Evolutionary conservation across 2,113 vertebrate genomes (phyloP).

Genomic region (Malurus melanocephalus): DNA sequence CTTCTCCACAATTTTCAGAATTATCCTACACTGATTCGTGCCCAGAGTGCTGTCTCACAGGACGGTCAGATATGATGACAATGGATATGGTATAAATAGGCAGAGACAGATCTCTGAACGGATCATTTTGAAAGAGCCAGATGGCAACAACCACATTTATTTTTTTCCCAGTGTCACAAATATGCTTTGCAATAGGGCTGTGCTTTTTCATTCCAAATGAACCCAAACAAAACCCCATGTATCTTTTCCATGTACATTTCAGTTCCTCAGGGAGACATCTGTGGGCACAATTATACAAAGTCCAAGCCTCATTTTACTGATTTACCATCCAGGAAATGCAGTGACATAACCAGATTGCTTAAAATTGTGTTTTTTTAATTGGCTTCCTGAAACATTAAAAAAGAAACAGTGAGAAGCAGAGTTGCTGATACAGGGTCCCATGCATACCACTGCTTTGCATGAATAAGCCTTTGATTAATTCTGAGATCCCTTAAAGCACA

Average conservation of each 20-base stretch:
- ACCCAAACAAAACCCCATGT: conserved; percentile 14
- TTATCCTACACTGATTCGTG: not conserved
- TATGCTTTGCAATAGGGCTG: conserved; percentile 8
- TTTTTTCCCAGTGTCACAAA: conserved; percentile 17
- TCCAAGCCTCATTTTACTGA: conserved; percentile 38
- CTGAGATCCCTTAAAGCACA: not conserved
- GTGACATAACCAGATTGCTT: conserved; percentile 50
- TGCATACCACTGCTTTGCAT: not conserved
- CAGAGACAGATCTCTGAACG: conserved; percentile 39
- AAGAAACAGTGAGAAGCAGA: not conserved
- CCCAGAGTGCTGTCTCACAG: not conserved
- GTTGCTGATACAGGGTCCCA: not conserved
- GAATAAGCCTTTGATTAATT: conserved; percentile 44
- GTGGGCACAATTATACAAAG: conserved; percentile 12
- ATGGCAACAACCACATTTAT: conserved; percentile 19
- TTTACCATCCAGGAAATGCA: conserved; percentile 38
- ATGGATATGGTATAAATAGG: conserved; percentile 4
- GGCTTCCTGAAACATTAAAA: conserved; percentile 37
- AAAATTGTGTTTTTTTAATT: conserved; percentile 34
- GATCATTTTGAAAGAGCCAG: conserved; percentile 46
- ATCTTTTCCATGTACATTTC: not conserved
- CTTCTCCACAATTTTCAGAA: not conserved
- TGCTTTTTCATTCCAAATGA: conserved; percentile 39
- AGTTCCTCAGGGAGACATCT: not conserved
- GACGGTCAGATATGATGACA: not conserved